Evolutionary conservation across 2,797 vertebrate genomes (phyloP).

Genomic region (Arctocebus calabarensis): DNA sequence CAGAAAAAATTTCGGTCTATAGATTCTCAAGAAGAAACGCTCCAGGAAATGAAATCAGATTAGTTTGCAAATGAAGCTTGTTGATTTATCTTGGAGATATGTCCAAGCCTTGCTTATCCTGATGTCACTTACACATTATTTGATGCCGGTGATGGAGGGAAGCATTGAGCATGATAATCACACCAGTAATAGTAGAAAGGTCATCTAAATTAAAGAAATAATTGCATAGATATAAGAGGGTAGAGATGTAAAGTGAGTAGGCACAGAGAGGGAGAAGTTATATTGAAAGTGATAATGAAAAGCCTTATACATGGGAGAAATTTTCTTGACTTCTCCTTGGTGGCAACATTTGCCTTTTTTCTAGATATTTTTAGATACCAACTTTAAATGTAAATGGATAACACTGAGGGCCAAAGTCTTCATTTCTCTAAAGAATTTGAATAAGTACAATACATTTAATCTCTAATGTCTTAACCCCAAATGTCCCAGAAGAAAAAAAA

Average conservation of each 20-base stretch:
- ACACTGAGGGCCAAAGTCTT: not conserved
- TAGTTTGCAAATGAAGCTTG: conserved; percentile 55
- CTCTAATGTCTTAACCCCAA: not conserved
- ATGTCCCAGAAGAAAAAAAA: not conserved
- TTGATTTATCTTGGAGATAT: conserved; percentile 36
- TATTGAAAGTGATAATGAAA: not conserved
- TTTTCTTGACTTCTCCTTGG: not conserved
- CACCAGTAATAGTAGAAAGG: not conserved
- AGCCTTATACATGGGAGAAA: not conserved
- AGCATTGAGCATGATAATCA: not conserved
- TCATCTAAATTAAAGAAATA: not conserved
- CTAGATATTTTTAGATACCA: not conserved
- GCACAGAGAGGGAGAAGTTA: not conserved
- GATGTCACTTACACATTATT: not conserved
- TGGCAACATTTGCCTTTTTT: not conserved
- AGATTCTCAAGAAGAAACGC: conserved; percentile 17
- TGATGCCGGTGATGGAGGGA: not conserved
- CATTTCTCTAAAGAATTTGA: not conserved
- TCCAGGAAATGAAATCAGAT: conserved; percentile 67
- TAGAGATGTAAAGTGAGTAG: not conserved
- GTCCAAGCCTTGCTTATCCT: conserved; percentile 55
- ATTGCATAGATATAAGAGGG: not conserved
- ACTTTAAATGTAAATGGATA: not conserved
- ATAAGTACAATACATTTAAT: not conserved
- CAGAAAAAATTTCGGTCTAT: not conserved